These are phyloP conservation scores for Thyatira batis DNA, from an alignment of 2,888 invertebrate genomes.

Conservation along the genomic window DNA sequence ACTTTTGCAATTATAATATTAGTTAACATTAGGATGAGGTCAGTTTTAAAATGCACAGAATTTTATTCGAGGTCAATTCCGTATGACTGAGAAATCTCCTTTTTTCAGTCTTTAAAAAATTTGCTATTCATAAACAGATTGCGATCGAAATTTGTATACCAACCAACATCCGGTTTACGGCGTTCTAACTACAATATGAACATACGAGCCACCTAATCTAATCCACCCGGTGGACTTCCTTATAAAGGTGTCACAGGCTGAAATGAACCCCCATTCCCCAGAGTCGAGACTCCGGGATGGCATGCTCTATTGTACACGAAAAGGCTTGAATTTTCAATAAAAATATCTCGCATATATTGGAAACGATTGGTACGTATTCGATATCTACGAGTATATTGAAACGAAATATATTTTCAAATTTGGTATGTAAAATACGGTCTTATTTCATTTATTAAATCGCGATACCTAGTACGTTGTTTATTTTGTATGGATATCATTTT, in stretches of 20 bases:
- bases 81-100: no score
- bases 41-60: not conserved
- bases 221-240: not conserved
- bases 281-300: conserved; percentile 11
- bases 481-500: no score
- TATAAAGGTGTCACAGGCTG: conserved; percentile 5
- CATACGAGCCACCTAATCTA: no score
- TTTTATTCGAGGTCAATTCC: no score
- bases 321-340: conserved; percentile 39
- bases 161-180: no score
- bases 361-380: conserved; percentile 2
- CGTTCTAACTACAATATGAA: no score
- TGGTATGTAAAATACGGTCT: not conserved
- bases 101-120: no score
- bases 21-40: not conserved
- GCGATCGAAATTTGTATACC: no score
- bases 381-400: not conserved
- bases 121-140: no score
- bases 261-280: conserved; percentile 5
- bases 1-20: no score
- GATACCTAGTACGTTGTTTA: no score
- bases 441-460: not conserved
- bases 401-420: not conserved
- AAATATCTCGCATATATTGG: conserved; percentile 22
- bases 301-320: conserved; percentile 16